Percentiles rank a stretch among this genome's conserved stretches.
These are phyloP conservation scores for Eristalinus aeneus DNA, from an alignment of 2,888 invertebrate species.

Conservation along the genomic window DNA sequence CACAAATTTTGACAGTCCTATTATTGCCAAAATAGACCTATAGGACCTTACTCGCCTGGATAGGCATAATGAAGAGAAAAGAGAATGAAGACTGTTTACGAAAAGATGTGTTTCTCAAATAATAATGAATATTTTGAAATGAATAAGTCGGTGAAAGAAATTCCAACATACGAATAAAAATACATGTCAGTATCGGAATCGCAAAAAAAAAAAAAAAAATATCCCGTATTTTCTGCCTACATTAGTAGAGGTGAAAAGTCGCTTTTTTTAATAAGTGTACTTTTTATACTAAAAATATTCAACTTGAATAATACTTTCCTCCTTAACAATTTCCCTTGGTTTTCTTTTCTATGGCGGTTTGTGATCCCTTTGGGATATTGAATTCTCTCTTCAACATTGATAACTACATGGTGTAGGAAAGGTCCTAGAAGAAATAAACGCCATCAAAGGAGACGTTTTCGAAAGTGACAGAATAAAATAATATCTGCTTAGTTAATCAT, in stretches of 20 bases:
- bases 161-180: too few species aligned
- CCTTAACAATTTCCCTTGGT: slow-evolving; percentile 46
- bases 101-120: too few species aligned
- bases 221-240: not conserved
- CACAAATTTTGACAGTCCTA: too few species aligned
- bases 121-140: too few species aligned
- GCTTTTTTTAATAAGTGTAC: not conserved
- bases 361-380: slow-evolving; percentile 41
- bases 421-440: slow-evolving; percentile 46
- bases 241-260: not conserved
- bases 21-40: too few species aligned
- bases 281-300: slow-evolving; percentile 16
- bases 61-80: too few species aligned
- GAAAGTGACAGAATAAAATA: slow-evolving; percentile 26
- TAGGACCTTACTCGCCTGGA: too few species aligned
- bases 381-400: slow-evolving; percentile 41
- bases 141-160: too few species aligned
- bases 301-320: slow-evolving; percentile 52
- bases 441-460: slow-evolving; percentile 39
- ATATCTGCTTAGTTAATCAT: slow-evolving; percentile 21
- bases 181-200: too few species aligned
- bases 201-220: too few species aligned
- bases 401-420: slow-evolving; percentile 49
- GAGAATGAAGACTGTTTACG: too few species aligned
- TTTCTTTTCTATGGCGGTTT: slow-evolving; percentile 55